phyloP scores from a whole-genome alignment of 1,140 invertebrate species.

The Caenorhabditis inopinata region DNA sequence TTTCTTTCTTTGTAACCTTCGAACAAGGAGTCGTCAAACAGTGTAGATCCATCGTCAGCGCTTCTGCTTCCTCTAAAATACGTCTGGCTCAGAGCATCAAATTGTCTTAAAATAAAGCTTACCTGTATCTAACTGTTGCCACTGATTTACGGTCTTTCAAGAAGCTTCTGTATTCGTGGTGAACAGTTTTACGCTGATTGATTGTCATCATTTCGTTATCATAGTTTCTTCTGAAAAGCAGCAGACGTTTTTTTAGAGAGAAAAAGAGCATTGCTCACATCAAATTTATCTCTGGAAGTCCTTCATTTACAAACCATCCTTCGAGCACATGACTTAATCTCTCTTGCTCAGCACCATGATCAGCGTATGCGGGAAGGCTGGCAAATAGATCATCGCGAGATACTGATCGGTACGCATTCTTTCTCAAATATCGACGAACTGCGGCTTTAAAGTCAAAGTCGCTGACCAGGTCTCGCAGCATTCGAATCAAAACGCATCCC shows the following conservation, averaged over 20 bases:
- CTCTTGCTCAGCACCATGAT: conserved; percentile 62
- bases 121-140: background rate
- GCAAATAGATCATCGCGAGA: conserved; percentile 53
- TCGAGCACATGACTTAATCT: conserved; percentile 56
- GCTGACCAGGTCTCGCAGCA: conserved; percentile 58
- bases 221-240: conserved; percentile 62
- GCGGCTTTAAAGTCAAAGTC: conserved; percentile 53
- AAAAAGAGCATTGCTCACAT: conserved; percentile 24
- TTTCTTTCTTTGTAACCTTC: conserved; percentile 8
- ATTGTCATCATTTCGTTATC: conserved; percentile 62
- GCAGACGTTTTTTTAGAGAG: background rate
- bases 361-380: conserved; percentile 54
- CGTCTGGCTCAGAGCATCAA: background rate
- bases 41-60: conserved; percentile 9
- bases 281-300: conserved; percentile 58
- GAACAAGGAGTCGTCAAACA: conserved; percentile 38
- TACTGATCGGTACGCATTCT: conserved; percentile 60
- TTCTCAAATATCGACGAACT: conserved; percentile 57
- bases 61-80: background rate
- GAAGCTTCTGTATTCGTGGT: conserved; percentile 55
- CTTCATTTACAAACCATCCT: conserved; percentile 61
- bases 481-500: conserved; percentile 58
- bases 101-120: background rate
- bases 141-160: conserved; percentile 45
- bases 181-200: conserved; percentile 50